Base-by-base conservation (phyloP, 2,888 invertebrate genomes). In the Trachelus iudaicus region DNA sequence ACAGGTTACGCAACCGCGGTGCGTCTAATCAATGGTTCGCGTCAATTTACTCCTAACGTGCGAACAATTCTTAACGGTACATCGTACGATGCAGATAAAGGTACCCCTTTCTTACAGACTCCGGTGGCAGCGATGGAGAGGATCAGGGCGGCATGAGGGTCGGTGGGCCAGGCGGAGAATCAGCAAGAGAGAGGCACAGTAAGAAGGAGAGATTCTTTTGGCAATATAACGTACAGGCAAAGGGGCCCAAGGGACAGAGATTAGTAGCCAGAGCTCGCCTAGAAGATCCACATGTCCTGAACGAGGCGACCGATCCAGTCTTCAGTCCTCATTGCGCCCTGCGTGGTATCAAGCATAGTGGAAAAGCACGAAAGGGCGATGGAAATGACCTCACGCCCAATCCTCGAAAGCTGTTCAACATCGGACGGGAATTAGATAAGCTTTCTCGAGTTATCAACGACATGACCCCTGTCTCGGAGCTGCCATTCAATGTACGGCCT, bases 211-310 rank as follows among this genome's bases (percentile, higher is more conserved):
- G 96, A 81, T 98, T 94, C 92, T 99, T 99, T 91, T 99, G 99
- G 99, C 99, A 99, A 91, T 99, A 99, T 92, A 99, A 99, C 93
- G 98, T 98, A 0, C 99, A 99, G 92, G 97, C 98, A 1, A 98
- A 99, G 92, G 98, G 99, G 1, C 98, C 99, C 9, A 98, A 99
- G 92, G 98, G 98, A 71, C 97, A 98, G 91, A 93, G 98, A 82
- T 93, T 98, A 81, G 95, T 97, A 75, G 94, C 97, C 86, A 96
- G 97, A 91, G 95, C 96, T 75, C 96, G 97, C 89, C 94, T 96
- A 69, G 96, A 96, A 89, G 98, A 99, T 93, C 98, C 99, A 12
- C 98, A 99, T 92, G 94, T 97, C 73, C 93, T 98, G 81, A 96
- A 97, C 89, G 96, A 96, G 91, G 95, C 98, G 76, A 97, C 98